Evolutionary conservation across 2,113 vertebrate species (phyloP).

Genomic region (Dromiciops gliroides): DNA sequence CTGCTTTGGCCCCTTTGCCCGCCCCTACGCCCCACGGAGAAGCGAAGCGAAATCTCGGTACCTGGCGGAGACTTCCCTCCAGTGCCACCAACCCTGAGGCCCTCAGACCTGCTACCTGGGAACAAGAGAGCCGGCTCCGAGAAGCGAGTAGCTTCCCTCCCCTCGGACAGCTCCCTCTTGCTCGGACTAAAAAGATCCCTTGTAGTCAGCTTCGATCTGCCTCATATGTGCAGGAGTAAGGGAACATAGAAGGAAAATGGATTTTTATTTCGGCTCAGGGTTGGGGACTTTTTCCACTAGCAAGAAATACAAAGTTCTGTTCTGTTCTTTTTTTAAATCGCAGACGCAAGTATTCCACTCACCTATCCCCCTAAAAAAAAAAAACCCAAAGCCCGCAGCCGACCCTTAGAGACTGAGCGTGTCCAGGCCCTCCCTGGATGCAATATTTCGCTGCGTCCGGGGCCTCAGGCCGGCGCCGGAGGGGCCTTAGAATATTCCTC

Average conservation of each 20-base stretch:
- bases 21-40: too few species aligned
- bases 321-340: background rate
- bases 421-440: constrained; percentile 77
- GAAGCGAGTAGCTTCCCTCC: background rate
- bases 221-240: background rate
- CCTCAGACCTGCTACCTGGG: background rate
- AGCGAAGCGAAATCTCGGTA: background rate
- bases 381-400: background rate
- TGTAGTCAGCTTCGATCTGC: background rate
- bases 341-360: background rate
- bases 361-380: background rate
- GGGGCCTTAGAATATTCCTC: constrained; percentile 90
- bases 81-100: background rate
- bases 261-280: background rate
- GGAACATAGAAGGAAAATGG: background rate
- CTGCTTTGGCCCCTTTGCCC: background rate
- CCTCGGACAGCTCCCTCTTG: background rate
- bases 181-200: background rate
- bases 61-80: background rate
- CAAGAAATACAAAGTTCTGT: background rate
- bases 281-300: background rate
- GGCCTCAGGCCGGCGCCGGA: constrained; percentile 73
- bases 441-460: constrained; percentile 87
- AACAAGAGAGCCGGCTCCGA: background rate
- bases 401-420: constrained; percentile 63